A percentile compares a stretch with the other conserved stretches of the same genome.
Conservation (phyloP, 2,888 invertebrate genomes). For the Andrena minutula region DNA sequence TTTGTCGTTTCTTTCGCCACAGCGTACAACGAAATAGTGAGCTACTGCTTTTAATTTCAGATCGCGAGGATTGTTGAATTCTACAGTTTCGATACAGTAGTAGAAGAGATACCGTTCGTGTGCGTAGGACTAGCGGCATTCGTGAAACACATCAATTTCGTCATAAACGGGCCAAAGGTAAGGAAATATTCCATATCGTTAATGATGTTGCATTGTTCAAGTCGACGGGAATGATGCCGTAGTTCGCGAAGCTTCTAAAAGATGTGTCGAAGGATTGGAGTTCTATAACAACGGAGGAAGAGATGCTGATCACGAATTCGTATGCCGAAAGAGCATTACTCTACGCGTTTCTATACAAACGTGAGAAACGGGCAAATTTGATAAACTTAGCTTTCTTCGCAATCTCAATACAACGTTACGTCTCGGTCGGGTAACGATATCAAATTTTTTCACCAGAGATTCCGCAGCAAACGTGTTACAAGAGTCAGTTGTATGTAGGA, state of each 20-base stretch:
- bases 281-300: background rate
- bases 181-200: background rate
- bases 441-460: no score
- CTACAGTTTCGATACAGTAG: background rate
- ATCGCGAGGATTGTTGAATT: background rate
- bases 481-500: no score
- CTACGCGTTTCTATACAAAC: background rate
- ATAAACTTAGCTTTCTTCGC: background rate
- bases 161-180: background rate
- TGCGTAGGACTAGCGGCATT: background rate
- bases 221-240: background rate
- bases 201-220: background rate
- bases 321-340: background rate
- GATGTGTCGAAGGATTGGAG: background rate
- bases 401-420: no score
- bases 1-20: background rate
- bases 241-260: background rate
- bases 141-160: conserved; percentile 6
- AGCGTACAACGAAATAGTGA: background rate
- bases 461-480: no score
- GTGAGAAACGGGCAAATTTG: background rate
- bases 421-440: no score
- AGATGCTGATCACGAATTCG: background rate
- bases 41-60: background rate
- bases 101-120: background rate